These are phyloP conservation scores for Sinelater perroti DNA, from an alignment of 2,888 invertebrate genomes.

Conservation along the genomic window DNA sequence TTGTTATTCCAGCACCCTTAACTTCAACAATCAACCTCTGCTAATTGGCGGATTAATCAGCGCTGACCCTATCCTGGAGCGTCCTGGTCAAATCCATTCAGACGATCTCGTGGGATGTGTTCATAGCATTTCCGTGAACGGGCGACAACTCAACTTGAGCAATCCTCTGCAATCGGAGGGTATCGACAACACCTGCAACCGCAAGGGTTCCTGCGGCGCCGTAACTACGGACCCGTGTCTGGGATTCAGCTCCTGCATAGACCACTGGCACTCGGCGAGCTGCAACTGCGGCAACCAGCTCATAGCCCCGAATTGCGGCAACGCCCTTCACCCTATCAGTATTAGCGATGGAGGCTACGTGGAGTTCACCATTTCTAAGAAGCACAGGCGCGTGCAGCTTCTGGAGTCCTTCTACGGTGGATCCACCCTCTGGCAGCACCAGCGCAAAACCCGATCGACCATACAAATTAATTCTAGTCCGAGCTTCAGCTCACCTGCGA, in stretches of 20 bases:
- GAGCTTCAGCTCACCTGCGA: constrained; percentile 64
- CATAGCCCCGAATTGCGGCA: constrained; percentile 81
- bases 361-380: constrained; percentile 82
- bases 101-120: constrained; percentile 95
- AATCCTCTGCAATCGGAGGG: constrained; percentile 77
- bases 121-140: constrained; percentile 89
- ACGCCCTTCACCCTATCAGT: constrained; percentile 81
- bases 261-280: constrained; percentile 82
- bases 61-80: constrained; percentile 86
- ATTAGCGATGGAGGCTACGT: constrained; percentile 81
- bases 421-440: constrained; percentile 72
- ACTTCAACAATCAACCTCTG: constrained; percentile 89
- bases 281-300: constrained; percentile 76
- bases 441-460: constrained; percentile 36
- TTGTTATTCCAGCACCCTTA: constrained; percentile 78
- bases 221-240: constrained; percentile 67
- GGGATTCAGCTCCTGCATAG: constrained; percentile 76
- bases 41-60: constrained; percentile 85
- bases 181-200: constrained; percentile 79
- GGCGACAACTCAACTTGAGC: constrained; percentile 82
- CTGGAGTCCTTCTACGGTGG: constrained; percentile 81
- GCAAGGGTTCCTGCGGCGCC: constrained; percentile 72
- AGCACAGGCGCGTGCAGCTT: constrained; percentile 86
- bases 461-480: constrained; percentile 38
- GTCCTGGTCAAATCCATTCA: constrained; percentile 89